Percentiles rank a stretch among this genome's conserved stretches.
phyloP scores from a whole-genome alignment of 1,140 invertebrate species.

The Heliothis subflexa region DNA sequence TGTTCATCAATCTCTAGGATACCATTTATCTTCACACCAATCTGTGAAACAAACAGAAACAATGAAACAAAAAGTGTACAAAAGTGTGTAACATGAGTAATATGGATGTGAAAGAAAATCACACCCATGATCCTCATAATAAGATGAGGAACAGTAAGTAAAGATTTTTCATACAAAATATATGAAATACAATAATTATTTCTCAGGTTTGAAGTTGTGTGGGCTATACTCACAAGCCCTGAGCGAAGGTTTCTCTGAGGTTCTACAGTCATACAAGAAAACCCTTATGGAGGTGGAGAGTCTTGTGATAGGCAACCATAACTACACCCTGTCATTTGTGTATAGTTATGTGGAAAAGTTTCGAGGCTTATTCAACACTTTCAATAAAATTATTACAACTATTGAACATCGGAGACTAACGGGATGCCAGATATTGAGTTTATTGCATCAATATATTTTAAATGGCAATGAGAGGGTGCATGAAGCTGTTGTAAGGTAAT shows the following conservation, averaged over 20 bases:
- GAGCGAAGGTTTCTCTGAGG: slow-evolving; percentile 82
- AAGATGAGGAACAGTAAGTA: too few species aligned
- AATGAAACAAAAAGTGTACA: too few species aligned
- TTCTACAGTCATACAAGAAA: slow-evolving; percentile 77
- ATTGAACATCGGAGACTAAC: slow-evolving; percentile 79
- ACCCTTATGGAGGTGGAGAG: slow-evolving; percentile 77
- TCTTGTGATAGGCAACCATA: slow-evolving; percentile 75
- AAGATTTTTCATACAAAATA: neutral
- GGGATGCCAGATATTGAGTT: slow-evolving; percentile 83
- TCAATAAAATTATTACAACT: slow-evolving; percentile 77
- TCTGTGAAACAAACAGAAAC: too few species aligned
- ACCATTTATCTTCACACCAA: too few species aligned
- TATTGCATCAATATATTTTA: slow-evolving; percentile 80
- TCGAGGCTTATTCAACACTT: slow-evolving; percentile 76
- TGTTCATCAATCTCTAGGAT: too few species aligned
- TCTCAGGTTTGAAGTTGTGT: slow-evolving; percentile 60
- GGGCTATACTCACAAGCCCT: slow-evolving; percentile 83
- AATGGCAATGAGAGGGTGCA: slow-evolving; percentile 81
- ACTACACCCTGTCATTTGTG: slow-evolving; percentile 79
- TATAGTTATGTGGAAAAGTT: slow-evolving; percentile 82
- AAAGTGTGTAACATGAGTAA: too few species aligned
- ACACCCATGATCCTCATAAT: too few species aligned
- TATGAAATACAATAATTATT: slow-evolving; percentile 37
- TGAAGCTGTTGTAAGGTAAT: slow-evolving; percentile 75
- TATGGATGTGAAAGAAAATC: too few species aligned